Evolutionary conservation across 2,888 invertebrate genomes (phyloP), one percentile per base, ranked within the genome.

Genomic region (Flexamia atlantica): DNA sequence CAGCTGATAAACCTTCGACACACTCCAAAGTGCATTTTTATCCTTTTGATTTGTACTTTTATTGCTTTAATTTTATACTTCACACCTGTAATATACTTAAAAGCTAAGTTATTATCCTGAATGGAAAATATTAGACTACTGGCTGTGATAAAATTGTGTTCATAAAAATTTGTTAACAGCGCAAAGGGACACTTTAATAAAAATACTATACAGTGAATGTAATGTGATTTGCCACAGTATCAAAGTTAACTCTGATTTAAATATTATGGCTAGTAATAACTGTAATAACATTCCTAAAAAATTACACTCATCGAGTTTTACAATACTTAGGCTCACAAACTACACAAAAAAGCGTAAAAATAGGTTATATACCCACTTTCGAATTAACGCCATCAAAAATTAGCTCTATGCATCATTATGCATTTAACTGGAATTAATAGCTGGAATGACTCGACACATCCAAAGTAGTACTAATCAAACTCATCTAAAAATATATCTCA

Each of bases 241-340:
- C 23, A 53, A 17, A 30, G 1, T 30, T 64, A 14, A 57, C 57
- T 10, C 5, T 20, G 20, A 20, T 57, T 23, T 17, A 57, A 57
- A 57, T 57, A 57, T 23, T 46, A 28, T 28, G 17, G 57, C 30
- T 68, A 68, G 14, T 68, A 25, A 9, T 23, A 60, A 28, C 23
- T 68, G 28, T 68, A 68, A 30, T 68, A 70, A 36, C 40, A 70
- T 70, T 40, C 10, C 70, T 70, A 70, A 70, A 36, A 70, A 70
- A 70, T 70, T 70, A 70, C 23, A 23, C 32, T n/a, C 40, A 70
- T 40, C 10, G n/a, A 36, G 20, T 23, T 32, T 70, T 70, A 70
- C 70, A 70, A 32, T 30, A 68, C 17, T 70, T 20, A 70, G 40
- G 70, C 36, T 70, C 12, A 7, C n/a, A 70, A 70, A 23, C 32